These are phyloP conservation scores for Agrochola litura DNA, from an alignment of 2,888 invertebrate species.

Conservation along the genomic window DNA sequence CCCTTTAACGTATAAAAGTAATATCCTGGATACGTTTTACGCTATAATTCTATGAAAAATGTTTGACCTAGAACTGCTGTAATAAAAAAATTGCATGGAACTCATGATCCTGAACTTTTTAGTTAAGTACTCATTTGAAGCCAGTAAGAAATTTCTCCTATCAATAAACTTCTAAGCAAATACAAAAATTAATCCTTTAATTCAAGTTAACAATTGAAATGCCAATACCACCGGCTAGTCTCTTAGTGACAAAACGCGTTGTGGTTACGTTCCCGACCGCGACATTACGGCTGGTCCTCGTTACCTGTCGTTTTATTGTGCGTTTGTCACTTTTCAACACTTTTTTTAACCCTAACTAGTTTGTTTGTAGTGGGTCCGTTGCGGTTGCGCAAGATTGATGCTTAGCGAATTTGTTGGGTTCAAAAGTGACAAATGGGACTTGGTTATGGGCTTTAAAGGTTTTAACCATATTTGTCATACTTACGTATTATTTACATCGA, in stretches of 20 bases:
- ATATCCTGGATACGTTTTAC: not conserved
- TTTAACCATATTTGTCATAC: not conserved
- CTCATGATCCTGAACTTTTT: not conserved
- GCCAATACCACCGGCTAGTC: constrained; percentile 9
- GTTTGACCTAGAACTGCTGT: not conserved
- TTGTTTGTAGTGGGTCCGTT: constrained; percentile 55
- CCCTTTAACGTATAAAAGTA: not conserved
- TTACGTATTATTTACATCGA: not conserved
- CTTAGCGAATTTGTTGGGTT: constrained; percentile 48
- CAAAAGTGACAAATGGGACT: constrained; percentile 49
- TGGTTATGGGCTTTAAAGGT: constrained; percentile 7
- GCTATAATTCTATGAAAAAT: not conserved
- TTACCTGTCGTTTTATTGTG: constrained; percentile 81
- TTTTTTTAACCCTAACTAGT: constrained; percentile 75
- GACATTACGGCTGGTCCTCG: constrained; percentile 73
- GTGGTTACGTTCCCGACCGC: constrained; percentile 68
- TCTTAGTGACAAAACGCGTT: constrained; percentile 53
- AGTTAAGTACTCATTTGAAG: not conserved
- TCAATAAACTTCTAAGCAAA: not conserved
- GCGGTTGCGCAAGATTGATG: constrained; percentile 66
- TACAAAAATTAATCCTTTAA: constrained; percentile 3
- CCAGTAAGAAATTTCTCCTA: not conserved
- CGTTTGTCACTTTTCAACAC: constrained; percentile 75
- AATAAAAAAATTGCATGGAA: not conserved
- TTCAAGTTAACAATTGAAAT: constrained; percentile 35